Evolutionary conservation across 2,797 vertebrate genomes (phyloP).

Genomic region (Florisuga fusca): DNA sequence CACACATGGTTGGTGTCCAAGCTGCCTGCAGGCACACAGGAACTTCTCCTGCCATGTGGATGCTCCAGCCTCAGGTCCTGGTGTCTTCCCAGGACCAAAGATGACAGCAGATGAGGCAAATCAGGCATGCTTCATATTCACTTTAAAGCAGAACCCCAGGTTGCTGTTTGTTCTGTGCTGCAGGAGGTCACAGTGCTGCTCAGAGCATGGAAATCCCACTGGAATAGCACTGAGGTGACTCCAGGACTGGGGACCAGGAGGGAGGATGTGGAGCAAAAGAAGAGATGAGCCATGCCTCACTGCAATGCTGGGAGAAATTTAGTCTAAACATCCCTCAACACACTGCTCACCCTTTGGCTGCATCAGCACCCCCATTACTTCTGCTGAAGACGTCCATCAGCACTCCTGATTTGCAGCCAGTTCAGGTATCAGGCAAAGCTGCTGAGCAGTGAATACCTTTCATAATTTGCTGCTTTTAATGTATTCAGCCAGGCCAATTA

Average conservation of each 20-base stretch:
- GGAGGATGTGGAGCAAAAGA: neutral
- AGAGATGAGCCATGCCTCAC: neutral
- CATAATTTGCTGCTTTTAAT: slow-evolving; percentile 39
- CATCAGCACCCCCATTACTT: slow-evolving; percentile 39
- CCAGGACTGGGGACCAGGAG: neutral
- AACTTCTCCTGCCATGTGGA: rapidly evolving
- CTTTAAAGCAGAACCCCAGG: neutral
- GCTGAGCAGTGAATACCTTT: slow-evolving; percentile 28
- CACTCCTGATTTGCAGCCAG: neutral
- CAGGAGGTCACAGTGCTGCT: neutral
- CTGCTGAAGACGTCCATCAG: slow-evolving; percentile 38
- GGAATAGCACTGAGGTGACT: neutral
- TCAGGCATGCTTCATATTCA: rapidly evolving
- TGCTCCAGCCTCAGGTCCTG: neutral
- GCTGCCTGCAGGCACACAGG: neutral
- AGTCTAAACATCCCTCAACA: neutral
- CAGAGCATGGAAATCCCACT: rapidly evolving
- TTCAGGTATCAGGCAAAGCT: slow-evolving; percentile 52
- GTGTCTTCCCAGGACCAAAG: neutral
- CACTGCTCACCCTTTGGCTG: slow-evolving; percentile 37
- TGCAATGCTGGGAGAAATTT: neutral
- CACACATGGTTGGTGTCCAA: rapidly evolving
- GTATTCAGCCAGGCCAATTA: slow-evolving; percentile 60
- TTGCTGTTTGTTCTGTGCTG: neutral
- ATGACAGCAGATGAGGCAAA: neutral